A percentile compares a stretch with the other conserved stretches of the same genome.
phyloP scores from a whole-genome alignment of 2,797 vertebrate species.

The Nyctibius grandis region DNA sequence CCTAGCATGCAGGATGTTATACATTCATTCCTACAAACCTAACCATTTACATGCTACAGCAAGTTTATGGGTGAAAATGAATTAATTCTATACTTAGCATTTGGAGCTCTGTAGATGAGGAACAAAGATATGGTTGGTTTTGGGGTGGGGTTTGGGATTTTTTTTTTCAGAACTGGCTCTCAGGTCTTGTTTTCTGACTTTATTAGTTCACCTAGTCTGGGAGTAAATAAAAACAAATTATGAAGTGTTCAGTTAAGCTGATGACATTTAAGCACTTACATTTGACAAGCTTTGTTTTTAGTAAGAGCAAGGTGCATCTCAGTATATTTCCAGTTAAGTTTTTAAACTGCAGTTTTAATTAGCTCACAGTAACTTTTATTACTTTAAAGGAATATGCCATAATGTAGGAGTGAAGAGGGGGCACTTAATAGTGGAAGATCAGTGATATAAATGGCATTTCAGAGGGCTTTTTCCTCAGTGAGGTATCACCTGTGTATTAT shows the following conservation, averaged over 20 bases:
- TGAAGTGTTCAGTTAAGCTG: not conserved
- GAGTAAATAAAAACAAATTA: not conserved
- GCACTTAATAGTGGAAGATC: not conserved
- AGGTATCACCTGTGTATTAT: not conserved
- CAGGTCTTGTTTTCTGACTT: not conserved
- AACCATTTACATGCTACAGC: not conserved
- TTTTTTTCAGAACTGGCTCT: not conserved
- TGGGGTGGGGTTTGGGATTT: rapidly evolving
- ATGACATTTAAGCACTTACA: not conserved
- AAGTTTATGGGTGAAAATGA: not conserved
- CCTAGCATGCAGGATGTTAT: not conserved
- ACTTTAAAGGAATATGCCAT: not conserved
- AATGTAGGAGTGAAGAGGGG: not conserved
- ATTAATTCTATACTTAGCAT: not conserved
- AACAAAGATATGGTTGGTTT: not conserved
- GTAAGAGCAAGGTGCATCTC: not conserved
- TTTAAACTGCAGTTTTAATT: not conserved
- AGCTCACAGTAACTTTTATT: not conserved
- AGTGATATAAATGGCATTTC: not conserved
- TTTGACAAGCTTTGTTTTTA: not conserved
- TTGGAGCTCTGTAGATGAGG: not conserved
- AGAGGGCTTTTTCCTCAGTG: not conserved
- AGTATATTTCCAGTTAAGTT: not conserved
- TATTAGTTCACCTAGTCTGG: not conserved
- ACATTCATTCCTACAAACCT: not conserved